phyloP scores from a whole-genome alignment of 2,113 vertebrate genomes.

The Syngnathus typhle region DNA sequence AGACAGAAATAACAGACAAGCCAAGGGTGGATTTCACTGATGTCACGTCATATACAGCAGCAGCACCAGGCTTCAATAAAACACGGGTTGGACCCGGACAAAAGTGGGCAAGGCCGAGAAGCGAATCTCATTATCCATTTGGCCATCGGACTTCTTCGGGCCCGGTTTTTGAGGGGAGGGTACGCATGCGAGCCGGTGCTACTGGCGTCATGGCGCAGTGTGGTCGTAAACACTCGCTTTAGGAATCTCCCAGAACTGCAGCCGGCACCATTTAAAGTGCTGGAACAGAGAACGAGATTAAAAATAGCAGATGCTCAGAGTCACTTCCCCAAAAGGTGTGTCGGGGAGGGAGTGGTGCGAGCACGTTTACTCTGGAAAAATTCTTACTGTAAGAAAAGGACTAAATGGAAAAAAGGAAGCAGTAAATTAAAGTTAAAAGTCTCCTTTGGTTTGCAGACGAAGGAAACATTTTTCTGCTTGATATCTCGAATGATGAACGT shows the following conservation, averaged over 20 bases:
- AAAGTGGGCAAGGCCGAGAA: slow-evolving; percentile 1
- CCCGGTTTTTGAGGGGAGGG: slow-evolving; percentile 26
- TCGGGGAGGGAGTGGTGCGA: slow-evolving; percentile 20
- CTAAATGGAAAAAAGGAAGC: too few species aligned
- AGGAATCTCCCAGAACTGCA: slow-evolving; percentile 28
- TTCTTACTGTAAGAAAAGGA: too few species aligned
- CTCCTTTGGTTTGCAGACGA: too few species aligned
- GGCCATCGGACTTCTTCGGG: slow-evolving; percentile 21
- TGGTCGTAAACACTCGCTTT: slow-evolving; percentile 47
- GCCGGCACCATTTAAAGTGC: slow-evolving; percentile 40
- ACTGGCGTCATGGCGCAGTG: slow-evolving; percentile 51
- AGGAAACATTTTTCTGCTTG: too few species aligned
- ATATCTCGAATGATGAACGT: too few species aligned
- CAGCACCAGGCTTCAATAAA: slow-evolving; percentile 21
- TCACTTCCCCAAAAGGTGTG: slow-evolving; percentile 64
- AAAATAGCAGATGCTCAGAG: slow-evolving; percentile 62
- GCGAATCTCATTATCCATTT: slow-evolving; percentile 42
- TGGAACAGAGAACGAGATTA: slow-evolving; percentile 27
- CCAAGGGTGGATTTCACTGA: slow-evolving; percentile 34
- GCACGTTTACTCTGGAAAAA: slow-evolving; percentile 34
- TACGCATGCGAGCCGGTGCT: slow-evolving; percentile 37
- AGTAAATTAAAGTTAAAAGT: too few species aligned
- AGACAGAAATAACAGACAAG: slow-evolving; percentile 30
- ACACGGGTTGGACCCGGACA: slow-evolving; percentile 23
- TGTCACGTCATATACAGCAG: slow-evolving; percentile 27